A percentile compares a stretch with the other conserved stretches of the same genome.
These are phyloP conservation scores for Labeo rohita DNA, from an alignment of 2,113 vertebrate genomes.

Conservation along the genomic window DNA sequence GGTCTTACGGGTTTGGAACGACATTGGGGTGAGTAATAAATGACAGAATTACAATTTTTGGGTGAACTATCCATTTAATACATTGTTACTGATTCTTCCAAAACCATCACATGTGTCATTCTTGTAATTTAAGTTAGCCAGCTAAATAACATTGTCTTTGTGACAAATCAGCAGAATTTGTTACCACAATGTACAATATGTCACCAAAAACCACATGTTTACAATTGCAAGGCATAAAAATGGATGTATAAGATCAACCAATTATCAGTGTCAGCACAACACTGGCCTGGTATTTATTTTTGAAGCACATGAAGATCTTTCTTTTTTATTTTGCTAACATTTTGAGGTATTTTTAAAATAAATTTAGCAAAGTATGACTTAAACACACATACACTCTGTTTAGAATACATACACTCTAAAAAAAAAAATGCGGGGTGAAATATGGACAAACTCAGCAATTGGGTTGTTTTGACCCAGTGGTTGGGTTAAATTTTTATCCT, in stretches of 20 bases:
- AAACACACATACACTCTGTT: conserved; percentile 37
- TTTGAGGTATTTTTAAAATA: background rate
- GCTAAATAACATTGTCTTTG: background rate
- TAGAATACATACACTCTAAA: conserved; percentile 59
- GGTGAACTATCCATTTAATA: no score
- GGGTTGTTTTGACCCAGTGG: no score
- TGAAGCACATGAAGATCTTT: background rate
- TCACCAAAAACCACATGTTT: background rate
- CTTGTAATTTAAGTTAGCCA: background rate
- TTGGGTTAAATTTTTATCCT: no score
- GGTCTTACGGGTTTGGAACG: no score
- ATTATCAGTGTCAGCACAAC: background rate
- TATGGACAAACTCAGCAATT: no score
- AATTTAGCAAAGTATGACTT: background rate
- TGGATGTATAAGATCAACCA: background rate
- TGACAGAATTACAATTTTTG: no score
- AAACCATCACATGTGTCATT: no score
- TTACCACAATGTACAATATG: background rate
- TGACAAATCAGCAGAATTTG: background rate
- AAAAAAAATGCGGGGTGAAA: no score
- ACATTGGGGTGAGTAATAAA: no score
- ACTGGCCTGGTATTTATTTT: background rate
- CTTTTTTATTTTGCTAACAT: background rate
- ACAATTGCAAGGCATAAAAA: background rate
- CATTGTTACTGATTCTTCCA: no score